Conservation (phyloP, 2,113 vertebrate genomes). For the Tragulus kanchil region DNA sequence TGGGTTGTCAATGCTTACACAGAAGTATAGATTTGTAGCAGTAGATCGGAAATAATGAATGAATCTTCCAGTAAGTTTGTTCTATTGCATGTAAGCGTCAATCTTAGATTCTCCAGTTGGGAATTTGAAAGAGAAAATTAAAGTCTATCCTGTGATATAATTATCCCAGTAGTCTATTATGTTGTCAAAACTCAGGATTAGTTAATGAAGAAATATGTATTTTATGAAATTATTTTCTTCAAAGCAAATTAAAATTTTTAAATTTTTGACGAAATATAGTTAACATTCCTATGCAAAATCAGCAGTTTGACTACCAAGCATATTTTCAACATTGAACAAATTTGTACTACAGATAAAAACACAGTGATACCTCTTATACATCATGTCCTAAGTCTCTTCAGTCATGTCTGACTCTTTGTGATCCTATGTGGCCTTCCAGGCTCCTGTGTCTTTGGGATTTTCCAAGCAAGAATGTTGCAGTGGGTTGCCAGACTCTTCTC, state of each 20-base stretch:
- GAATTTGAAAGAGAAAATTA: slow-evolving; percentile 9
- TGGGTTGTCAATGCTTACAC: neutral
- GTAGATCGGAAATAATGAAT: slow-evolving; percentile 36
- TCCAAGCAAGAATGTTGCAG: too few relatives aligned
- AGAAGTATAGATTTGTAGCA: slow-evolving; percentile 3
- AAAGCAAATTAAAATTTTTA: neutral
- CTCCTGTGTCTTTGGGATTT: too few relatives aligned
- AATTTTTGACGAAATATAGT: neutral
- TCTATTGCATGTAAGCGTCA: neutral
- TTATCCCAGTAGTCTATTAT: neutral
- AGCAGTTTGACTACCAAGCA: neutral
- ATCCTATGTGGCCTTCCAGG: too few relatives aligned
- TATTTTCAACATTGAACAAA: neutral
- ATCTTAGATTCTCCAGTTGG: neutral
- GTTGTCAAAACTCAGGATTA: neutral
- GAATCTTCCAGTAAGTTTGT: neutral
- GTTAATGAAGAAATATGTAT: neutral
- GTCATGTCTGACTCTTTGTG: too few relatives aligned
- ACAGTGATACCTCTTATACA: neutral
- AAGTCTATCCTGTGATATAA: neutral
- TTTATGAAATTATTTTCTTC: neutral
- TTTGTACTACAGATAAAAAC: neutral
- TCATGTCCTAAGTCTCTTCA: too few relatives aligned
- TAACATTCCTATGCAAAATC: neutral
- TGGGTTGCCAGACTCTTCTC: too few relatives aligned